Evolutionary conservation across 2,888 invertebrate genomes (phyloP), one percentile per base, ranked within the genome.

Genomic region (Xanthia icteritia): DNA sequence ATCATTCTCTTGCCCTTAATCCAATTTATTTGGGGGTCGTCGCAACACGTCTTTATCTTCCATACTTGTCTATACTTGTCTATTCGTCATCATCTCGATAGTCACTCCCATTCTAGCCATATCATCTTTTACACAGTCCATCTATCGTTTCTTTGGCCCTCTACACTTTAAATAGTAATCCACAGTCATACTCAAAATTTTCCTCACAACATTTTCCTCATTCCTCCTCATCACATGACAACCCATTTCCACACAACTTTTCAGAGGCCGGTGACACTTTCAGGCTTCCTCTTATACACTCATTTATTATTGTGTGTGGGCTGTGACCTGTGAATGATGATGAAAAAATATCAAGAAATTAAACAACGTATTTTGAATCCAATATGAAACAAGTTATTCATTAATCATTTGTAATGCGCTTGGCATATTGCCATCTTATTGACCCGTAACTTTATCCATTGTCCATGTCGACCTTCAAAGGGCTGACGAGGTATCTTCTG

Each of bases 341-440:
- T 15, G 11, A 17, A 6, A 36, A 54, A 20, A 6, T 15, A 2
- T 20, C n/a, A 39, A 27, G 0, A 31, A 31, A 15, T n/a, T 5
- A 45, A 58, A 73, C n/a, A 63, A 60, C 11, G 20, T 15, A n/a
- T 63, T 60, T 56, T 64, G 31, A 61, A 64, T 54, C 31, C 1
- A 23, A 27, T 63, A 68, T 27, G 15, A 60, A 63, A 58, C 72
- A 60, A 72, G 60, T 36, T 66, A 70, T 77, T 54, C 56, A 82
- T 73, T 71, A 77, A 68, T 77, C 86, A 82, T 85, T 77, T 39
- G 36, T 69, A 60, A 74, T 61, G 63, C 13, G 48, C 56, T 48
- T 83, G 83, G 83, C 83, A 39, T 42, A 39, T 20, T 45, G 86
- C 83, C 86, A 83, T 81, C 39, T 54, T 48, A 71, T 58, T 77